phyloP scores from a whole-genome alignment of 2,113 vertebrate genomes.

The Uria aalge region DNA sequence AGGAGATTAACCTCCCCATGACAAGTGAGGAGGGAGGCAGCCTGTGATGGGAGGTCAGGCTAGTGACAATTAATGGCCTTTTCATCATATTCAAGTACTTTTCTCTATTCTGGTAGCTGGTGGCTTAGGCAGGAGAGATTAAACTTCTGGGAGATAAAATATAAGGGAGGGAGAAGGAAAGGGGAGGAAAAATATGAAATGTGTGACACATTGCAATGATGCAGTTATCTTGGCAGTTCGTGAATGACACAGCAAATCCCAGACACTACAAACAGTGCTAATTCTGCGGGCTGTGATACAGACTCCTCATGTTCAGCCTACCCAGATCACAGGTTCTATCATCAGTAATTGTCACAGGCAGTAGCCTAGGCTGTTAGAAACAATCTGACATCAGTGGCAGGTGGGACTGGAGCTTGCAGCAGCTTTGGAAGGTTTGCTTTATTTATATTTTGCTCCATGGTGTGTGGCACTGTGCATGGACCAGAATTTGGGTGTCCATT shows the following conservation, averaged over 20 bases:
- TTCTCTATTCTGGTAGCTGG: not conserved
- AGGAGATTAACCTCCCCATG: not conserved
- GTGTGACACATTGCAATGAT: not conserved
- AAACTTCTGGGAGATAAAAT: slow-evolving; percentile 27
- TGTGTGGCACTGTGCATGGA: not conserved
- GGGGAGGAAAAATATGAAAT: not conserved
- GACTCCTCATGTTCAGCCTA: not conserved
- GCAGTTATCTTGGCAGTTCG: slow-evolving; percentile 14
- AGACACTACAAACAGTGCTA: not conserved
- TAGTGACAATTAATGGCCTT: slow-evolving; percentile 9
- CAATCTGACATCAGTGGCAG: not conserved
- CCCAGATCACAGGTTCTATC: not conserved
- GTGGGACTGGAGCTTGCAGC: not conserved
- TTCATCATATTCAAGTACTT: not conserved
- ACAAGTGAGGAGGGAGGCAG: not conserved
- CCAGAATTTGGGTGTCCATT: not conserved
- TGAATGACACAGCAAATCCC: slow-evolving; percentile 25
- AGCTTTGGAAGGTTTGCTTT: not conserved
- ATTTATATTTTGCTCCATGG: not conserved
- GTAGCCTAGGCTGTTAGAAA: not conserved
- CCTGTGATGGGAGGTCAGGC: not conserved
- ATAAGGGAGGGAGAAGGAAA: not conserved
- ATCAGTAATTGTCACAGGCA: not conserved
- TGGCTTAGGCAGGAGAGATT: not conserved
- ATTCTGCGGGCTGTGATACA: not conserved